phyloP scores from a whole-genome alignment of 1,140 invertebrate genomes.

The Drosophila sechellia region DNA sequence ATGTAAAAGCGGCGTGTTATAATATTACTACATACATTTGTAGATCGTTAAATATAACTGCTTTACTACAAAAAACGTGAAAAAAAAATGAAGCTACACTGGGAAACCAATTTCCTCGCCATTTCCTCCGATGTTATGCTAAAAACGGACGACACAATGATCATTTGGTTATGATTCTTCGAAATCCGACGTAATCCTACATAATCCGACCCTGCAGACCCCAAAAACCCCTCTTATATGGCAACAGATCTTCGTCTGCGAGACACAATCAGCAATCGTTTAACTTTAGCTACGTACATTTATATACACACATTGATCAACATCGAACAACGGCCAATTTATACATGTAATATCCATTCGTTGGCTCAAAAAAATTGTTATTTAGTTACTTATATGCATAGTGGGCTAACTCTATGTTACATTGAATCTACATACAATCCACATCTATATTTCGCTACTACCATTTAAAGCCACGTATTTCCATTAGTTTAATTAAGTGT shows the following conservation, averaged over 20 bases:
- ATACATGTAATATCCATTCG: constrained; percentile 41
- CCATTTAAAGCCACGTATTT: constrained; percentile 71
- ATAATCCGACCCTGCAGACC: neutral
- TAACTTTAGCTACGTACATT: constrained; percentile 41
- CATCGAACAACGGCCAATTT: constrained; percentile 40
- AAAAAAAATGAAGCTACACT: neutral
- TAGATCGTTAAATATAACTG: neutral
- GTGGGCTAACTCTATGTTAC: constrained; percentile 12
- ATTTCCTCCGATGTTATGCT: neutral
- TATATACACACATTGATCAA: constrained; percentile 35
- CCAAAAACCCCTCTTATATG: constrained; percentile 17
- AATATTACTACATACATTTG: neutral
- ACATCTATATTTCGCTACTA: constrained; percentile 35
- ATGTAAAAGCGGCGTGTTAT: constrained; percentile 5
- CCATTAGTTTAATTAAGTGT: constrained; percentile 47
- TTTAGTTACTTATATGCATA: constrained; percentile 17
- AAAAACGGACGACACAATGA: neutral
- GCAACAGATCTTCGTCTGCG: constrained; percentile 10
- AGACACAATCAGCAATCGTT: constrained; percentile 21
- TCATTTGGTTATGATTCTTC: neutral
- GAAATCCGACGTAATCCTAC: too few species aligned
- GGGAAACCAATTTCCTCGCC: neutral
- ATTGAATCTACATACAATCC: constrained; percentile 34
- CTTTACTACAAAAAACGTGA: neutral
- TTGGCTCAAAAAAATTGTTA: constrained; percentile 42